Evolutionary conservation across 2,113 vertebrate species (phyloP).

Genomic region (Herpailurus yagouaroundi): DNA sequence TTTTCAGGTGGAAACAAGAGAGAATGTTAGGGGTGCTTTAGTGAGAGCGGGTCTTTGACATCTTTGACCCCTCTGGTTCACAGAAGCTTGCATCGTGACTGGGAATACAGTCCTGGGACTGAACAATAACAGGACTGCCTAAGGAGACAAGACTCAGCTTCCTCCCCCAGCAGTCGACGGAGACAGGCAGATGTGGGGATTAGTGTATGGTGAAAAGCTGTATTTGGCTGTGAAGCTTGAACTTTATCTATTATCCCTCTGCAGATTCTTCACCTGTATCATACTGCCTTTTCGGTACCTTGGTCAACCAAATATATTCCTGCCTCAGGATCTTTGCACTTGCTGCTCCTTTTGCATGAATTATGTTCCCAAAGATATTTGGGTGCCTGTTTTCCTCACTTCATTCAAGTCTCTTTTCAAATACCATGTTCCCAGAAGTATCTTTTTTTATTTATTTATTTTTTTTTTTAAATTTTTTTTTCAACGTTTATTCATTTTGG

Average conservation of each 20-base stretch:
- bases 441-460: neutral
- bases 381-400: neutral
- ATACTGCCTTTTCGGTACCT: too few species aligned
- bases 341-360: neutral
- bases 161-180: too few species aligned
- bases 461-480: too few species aligned
- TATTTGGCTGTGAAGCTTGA: neutral
- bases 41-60: neutral
- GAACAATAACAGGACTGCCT: too few species aligned
- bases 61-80: neutral
- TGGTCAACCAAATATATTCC: neutral
- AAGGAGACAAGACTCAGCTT: neutral
- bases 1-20: neutral
- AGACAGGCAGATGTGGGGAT: neutral
- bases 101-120: neutral
- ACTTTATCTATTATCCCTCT: rapidly evolving
- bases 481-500: too few species aligned
- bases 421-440: neutral
- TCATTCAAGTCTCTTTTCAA: neutral
- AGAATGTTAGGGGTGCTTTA: neutral
- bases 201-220: neutral
- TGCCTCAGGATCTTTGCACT: neutral
- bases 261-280: too few species aligned
- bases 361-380: neutral
- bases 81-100: neutral